Percentiles rank a stretch among this genome's conserved stretches.
These are phyloP conservation scores for Ophonus ardosiacus DNA, from an alignment of 2,888 invertebrate genomes.

Conservation along the genomic window DNA sequence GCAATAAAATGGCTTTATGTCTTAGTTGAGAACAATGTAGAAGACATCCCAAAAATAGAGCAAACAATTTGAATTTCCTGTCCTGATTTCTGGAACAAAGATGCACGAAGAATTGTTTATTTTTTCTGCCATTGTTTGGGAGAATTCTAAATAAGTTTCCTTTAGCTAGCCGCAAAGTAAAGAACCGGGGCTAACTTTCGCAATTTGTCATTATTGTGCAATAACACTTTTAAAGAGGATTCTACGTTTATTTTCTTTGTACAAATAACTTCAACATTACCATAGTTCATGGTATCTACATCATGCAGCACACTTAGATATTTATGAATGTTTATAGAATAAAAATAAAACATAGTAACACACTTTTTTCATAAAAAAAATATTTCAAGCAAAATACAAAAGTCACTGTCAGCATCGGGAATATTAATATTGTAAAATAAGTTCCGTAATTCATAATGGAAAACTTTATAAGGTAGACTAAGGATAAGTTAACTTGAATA, in stretches of 20 bases:
- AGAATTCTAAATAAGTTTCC: neutral
- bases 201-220: neutral
- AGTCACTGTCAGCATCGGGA: no score
- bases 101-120: slow-evolving; percentile 21
- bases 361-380: no score
- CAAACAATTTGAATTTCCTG: slow-evolving; percentile 25
- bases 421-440: no score
- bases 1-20: slow-evolving; percentile 24
- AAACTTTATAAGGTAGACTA: no score
- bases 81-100: slow-evolving; percentile 26
- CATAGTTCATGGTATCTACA: neutral
- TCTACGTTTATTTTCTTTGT: neutral
- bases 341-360: no score
- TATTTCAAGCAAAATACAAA: no score
- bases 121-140: neutral
- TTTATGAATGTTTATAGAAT: no score
- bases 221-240: neutral
- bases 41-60: slow-evolving; percentile 35
- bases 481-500: no score
- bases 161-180: neutral
- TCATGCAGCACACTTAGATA: neutral
- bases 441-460: no score
- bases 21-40: slow-evolving; percentile 15
- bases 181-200: neutral
- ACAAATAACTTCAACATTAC: neutral